phyloP scores from a whole-genome alignment of 2,113 vertebrate genomes.

The Cyprinodon tularosa region DNA sequence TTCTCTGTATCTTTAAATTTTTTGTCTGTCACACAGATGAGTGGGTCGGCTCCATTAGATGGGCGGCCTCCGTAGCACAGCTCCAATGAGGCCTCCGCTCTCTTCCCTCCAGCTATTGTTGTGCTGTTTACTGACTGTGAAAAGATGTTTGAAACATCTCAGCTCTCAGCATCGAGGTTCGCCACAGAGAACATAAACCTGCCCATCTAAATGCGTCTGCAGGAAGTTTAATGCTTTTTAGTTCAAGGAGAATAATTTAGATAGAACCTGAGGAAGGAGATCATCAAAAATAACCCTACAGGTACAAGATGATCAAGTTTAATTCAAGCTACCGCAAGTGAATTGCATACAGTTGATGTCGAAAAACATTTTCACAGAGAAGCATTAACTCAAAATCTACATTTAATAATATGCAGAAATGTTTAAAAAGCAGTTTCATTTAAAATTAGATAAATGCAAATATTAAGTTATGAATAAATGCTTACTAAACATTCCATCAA shows the following conservation, averaged over 20 bases:
- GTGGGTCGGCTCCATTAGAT: constrained; percentile 60
- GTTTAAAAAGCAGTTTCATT: too few relatives aligned
- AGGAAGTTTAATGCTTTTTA: neutral
- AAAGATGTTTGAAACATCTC: constrained; percentile 37
- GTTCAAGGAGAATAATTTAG: neutral
- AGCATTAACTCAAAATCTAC: too few relatives aligned
- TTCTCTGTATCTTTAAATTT: neutral
- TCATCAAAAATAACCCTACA: neutral
- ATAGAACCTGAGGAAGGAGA: neutral
- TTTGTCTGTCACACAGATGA: constrained; percentile 57
- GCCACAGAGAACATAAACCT: constrained; percentile 10
- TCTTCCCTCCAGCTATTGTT: constrained; percentile 50
- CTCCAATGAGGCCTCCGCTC: constrained; percentile 23
- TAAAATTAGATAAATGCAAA: too few relatives aligned
- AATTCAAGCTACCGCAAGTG: neutral
- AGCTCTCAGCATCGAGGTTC: constrained; percentile 4
- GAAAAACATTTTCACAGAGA: too few relatives aligned
- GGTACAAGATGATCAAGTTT: neutral
- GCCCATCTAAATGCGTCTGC: constrained; percentile 6
- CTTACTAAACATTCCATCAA: too few relatives aligned
- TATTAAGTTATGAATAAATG: too few relatives aligned
- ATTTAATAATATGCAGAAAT: too few relatives aligned
- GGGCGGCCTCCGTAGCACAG: constrained; percentile 26
- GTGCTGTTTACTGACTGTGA: constrained; percentile 24
- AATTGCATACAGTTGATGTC: neutral